Percentiles rank a stretch among this genome's conserved stretches.
Evolutionary conservation across 2,888 invertebrate genomes (phyloP).

Genomic region (Stegana nigrithorax): DNA sequence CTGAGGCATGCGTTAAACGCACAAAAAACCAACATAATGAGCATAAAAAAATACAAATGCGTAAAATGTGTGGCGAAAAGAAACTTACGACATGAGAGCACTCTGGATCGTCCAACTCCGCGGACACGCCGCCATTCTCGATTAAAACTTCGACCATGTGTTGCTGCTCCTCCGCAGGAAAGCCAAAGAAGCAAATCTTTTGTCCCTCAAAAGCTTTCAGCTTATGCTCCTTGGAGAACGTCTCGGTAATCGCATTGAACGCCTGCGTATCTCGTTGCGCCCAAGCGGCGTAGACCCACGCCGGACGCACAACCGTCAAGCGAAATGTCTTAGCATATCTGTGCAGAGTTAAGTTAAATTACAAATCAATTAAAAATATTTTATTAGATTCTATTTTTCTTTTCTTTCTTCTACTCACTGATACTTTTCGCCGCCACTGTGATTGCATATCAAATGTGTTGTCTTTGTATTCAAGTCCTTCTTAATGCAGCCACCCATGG

Average conservation of each 20-base stretch:
- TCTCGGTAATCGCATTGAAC: slow-evolving; percentile 78
- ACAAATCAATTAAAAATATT: not conserved
- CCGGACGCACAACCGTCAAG: slow-evolving; percentile 86
- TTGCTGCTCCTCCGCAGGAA: slow-evolving; percentile 87
- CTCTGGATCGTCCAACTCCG: slow-evolving; percentile 82
- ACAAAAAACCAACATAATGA: slow-evolving; percentile 10
- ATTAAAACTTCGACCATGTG: slow-evolving; percentile 92
- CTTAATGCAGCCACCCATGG: slow-evolving; percentile 96
- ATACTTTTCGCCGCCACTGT: slow-evolving; percentile 92
- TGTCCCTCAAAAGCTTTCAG: slow-evolving; percentile 90
- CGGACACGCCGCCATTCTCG: slow-evolving; percentile 85
- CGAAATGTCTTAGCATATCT: slow-evolving; percentile 89
- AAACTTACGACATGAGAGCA: slow-evolving; percentile 92
- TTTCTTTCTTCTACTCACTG: too few species aligned
- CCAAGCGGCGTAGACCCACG: slow-evolving; percentile 93
- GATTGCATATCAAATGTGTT: slow-evolving; percentile 93
- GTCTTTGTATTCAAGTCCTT: slow-evolving; percentile 89
- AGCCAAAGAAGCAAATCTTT: slow-evolving; percentile 89
- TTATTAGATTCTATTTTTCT: not conserved
- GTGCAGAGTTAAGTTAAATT: not conserved
- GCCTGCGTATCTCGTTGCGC: slow-evolving; percentile 78
- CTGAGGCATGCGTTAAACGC: slow-evolving; percentile 36
- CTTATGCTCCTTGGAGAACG: slow-evolving; percentile 78
- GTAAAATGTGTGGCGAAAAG: too few species aligned
- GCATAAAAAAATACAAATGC: slow-evolving; percentile 30